Percentiles rank a stretch among this genome's conserved stretches.
phyloP scores from a whole-genome alignment of 2,113 vertebrate genomes.

The Syrmaticus mikado region DNA sequence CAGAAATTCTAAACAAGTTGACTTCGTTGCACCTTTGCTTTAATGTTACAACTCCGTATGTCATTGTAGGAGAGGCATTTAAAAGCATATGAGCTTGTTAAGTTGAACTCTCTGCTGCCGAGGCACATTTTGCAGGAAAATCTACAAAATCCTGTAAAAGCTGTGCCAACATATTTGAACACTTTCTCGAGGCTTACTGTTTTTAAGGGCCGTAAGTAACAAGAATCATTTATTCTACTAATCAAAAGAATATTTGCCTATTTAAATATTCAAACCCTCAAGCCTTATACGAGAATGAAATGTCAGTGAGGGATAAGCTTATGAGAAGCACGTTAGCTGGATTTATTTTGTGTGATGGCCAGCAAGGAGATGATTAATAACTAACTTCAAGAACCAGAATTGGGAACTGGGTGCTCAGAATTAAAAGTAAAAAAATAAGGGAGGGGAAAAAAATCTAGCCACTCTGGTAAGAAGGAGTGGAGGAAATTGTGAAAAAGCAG shows the following conservation, averaged over 20 bases:
- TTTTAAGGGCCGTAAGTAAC: conserved; percentile 21
- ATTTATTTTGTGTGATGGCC: conserved; percentile 42
- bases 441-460: neutral
- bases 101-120: neutral
- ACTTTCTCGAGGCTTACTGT: neutral
- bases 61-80: neutral
- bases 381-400: neutral
- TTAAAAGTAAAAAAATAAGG: neutral
- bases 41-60: neutral
- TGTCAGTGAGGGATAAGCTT: conserved; percentile 35
- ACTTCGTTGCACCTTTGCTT: neutral
- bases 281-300: neutral
- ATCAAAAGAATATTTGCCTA: conserved; percentile 51
- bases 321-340: conserved; percentile 20
- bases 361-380: conserved; percentile 35
- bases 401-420: neutral
- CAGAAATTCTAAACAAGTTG: neutral
- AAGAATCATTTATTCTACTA: conserved; percentile 34
- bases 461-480: neutral
- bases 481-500: neutral
- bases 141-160: neutral
- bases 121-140: neutral
- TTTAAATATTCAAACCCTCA: conserved; percentile 55
- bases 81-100: conserved; percentile 7
- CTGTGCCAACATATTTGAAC: neutral